Conservation (phyloP, 1,140 invertebrate species). For the Leptestheria dahalacensis region DNA sequence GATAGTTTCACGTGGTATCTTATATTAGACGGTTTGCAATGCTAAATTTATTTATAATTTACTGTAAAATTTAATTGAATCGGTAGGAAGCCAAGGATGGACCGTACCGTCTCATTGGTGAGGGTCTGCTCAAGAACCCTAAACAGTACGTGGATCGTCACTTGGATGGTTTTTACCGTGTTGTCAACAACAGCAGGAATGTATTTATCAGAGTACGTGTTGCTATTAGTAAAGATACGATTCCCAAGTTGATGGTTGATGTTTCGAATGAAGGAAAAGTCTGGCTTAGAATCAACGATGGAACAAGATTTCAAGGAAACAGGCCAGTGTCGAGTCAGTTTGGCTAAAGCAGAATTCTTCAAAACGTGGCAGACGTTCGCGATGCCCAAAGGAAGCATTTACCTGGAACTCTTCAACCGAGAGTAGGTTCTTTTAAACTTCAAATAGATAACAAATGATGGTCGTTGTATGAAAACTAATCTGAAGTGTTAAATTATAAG, state of each 20-base stretch:
- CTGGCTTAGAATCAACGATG: constrained; percentile 24
- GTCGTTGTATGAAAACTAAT: too few species aligned
- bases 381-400: constrained; percentile 20
- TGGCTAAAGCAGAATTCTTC: constrained; percentile 25
- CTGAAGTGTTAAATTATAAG: too few species aligned
- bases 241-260: not conserved
- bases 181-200: constrained; percentile 17
- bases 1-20: too few species aligned
- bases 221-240: too few species aligned
- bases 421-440: too few species aligned
- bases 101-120: constrained; percentile 18
- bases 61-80: too few species aligned
- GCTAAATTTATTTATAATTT: too few species aligned
- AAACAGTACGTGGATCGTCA: constrained; percentile 18
- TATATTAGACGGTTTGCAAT: too few species aligned
- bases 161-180: constrained; percentile 19
- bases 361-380: constrained; percentile 23
- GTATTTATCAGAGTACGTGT: not conserved
- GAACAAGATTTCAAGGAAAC: constrained; percentile 21
- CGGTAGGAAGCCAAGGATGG: constrained; percentile 15
- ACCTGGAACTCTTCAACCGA: too few species aligned
- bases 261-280: constrained; percentile 23
- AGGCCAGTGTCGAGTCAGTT: constrained; percentile 22
- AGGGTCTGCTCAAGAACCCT: not conserved
- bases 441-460: too few species aligned